Evolutionary conservation across 2,888 invertebrate genomes (phyloP), one percentile per base, ranked within the genome.

Genomic region (Drosophila gaucha): DNA sequence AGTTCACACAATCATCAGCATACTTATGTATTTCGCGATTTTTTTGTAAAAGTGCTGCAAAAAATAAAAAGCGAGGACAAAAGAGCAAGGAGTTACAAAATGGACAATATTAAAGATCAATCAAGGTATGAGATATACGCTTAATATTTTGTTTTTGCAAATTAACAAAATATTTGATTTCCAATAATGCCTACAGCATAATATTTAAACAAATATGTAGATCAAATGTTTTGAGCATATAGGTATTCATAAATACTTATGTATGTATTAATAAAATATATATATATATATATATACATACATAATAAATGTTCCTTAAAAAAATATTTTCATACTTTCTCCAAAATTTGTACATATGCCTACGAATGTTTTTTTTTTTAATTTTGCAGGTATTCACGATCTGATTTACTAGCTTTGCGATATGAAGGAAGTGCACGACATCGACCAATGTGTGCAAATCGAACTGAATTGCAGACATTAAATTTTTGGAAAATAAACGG

Each of bases 361-460:
- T 33, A 33, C 8, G 14, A 8, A 28, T 28, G 9, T 28, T 12
- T 16, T 0, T 2, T 35, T 8, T n/a, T 44, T 0, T 12, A 5
- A 9, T 18, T n/a, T 18, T 30, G 10, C 92, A 93, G 93, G 54
- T 94, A 94, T 92, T 93, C 94, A 26, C 93, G 95, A 91, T 95
- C 96, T 50, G 94, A 96, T 89, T 93, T 97, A 76, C 92, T 96
- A 91, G 93, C 94, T 41, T 93, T 97, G 76, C 94, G 95, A 59
- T 93, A 94, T 89, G 94, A 94, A 79, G 95, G 95, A 65, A 92
- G 94, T 70, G 95, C 96, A 44, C 94, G 94, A 89, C 93, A 93
- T 66, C 94, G 95, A 86, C 96, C 97, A n/a, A 94, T 94, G 78
- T 95, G 94, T 91, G 91, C 95, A 70, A 93, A 94, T 72, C 93